These are phyloP conservation scores for Hycleus cichorii DNA, from an alignment of 1,140 invertebrate species.

Conservation along the genomic window DNA sequence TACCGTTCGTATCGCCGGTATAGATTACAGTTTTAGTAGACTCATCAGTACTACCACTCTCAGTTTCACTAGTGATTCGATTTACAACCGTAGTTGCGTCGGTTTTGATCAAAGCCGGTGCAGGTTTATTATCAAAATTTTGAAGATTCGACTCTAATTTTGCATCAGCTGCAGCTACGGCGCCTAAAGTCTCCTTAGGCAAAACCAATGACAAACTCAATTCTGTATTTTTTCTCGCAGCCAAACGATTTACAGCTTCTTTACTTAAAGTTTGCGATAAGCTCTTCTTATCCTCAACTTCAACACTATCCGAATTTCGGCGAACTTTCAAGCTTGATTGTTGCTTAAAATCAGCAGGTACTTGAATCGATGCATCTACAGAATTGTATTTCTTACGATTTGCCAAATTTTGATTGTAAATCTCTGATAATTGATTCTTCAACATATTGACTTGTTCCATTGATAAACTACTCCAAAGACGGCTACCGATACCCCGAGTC, in stretches of 20 bases:
- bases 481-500: constrained; percentile 58
- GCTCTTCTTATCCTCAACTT: constrained; percentile 54
- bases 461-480: constrained; percentile 75
- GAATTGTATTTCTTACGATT: constrained; percentile 9
- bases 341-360: constrained; percentile 17
- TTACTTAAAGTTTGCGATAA: constrained; percentile 63
- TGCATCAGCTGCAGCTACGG: constrained; percentile 51
- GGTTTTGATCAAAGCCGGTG: constrained; percentile 25
- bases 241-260: constrained; percentile 60
- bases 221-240: constrained; percentile 8
- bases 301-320: constrained; percentile 30
- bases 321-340: constrained; percentile 26
- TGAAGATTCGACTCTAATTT: constrained; percentile 8
- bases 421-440: constrained; percentile 73
- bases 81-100: constrained; percentile 13
- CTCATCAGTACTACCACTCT: constrained; percentile 62
- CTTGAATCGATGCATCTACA: constrained; percentile 23
- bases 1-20: constrained; percentile 42
- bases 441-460: constrained; percentile 76
- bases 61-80: constrained; percentile 49
- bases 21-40: constrained; percentile 59
- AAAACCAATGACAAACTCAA: constrained; percentile 45
- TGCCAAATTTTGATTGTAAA: constrained; percentile 53
- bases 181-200: constrained; percentile 55
- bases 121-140: constrained; percentile 38